phyloP scores from a whole-genome alignment of 2,888 invertebrate genomes.

The Magallana nippona region DNA sequence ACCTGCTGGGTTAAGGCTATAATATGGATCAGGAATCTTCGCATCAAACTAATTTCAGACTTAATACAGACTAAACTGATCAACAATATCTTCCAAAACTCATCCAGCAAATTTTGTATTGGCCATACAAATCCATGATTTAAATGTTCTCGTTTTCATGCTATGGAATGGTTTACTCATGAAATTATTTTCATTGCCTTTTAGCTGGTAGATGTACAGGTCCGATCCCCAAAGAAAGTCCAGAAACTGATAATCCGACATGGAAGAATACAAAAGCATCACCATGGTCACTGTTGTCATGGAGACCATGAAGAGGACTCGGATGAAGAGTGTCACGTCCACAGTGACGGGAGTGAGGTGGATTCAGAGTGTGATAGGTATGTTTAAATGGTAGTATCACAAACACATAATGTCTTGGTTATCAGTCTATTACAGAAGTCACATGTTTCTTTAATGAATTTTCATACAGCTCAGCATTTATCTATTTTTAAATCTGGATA shows the following conservation, averaged over 20 bases:
- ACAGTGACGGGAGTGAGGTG: conserved; percentile 58
- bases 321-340: conserved; percentile 49
- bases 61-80: no score
- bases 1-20: no score
- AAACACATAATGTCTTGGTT: no score
- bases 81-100: no score
- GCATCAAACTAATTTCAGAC: no score
- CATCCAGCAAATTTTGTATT: no score
- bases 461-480: no score
- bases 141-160: background rate
- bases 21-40: no score
- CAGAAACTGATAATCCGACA: conserved; percentile 15
- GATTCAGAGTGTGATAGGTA: conserved; percentile 58
- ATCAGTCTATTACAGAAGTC: no score
- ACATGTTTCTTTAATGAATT: no score
- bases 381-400: background rate
- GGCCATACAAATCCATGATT: background rate
- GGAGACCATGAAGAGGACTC: conserved; percentile 47
- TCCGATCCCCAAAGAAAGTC: conserved; percentile 34
- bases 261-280: conserved; percentile 37
- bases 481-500: no score
- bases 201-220: conserved; percentile 28
- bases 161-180: background rate
- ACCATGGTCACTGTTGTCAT: conserved; percentile 44
- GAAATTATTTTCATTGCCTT: background rate